Evolutionary conservation across 2,797 vertebrate genomes (phyloP), one percentile per base, ranked within the genome.

Genomic region (Myoxocephalus aenaeus): DNA sequence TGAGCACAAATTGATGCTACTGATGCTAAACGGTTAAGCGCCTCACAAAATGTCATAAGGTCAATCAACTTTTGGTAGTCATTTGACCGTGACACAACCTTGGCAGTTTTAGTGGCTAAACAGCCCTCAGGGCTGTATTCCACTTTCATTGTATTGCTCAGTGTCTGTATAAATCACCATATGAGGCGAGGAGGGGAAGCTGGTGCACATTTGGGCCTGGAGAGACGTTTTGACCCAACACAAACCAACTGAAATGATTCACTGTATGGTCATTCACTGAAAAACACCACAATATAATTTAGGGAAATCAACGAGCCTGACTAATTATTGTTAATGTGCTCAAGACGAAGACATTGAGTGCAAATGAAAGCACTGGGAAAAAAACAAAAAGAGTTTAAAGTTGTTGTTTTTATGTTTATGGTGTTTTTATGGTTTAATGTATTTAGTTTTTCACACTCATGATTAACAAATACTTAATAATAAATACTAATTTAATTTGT

Each of bases 11-110:
- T 87, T 91, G 86, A 88, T 91, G 89, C 91, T 87, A 86, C 81
- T 82, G 82, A 92, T 90, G 88, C 90, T 91, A 89, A 93, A 90
- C 73, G 65, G 81, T 87, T 86, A 88, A 90, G 85, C 82, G 72
- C 86, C 88, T 73, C 82, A 87, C 75, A 74, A 81, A 87, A 89
- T 92, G 90, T 92, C 89, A 89, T 53, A 78, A 91, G 79, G 91
- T 93, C 89, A 91, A 89, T 90, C 94, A 96, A 90, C 87, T 77
- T 91, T 89, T 92, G 85, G 83, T 87, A 80, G 75, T 92, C 80
- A 86, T 92, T 90, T 92, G 85, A 91, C 88, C 86, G 68, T 86
- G 82, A 90, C 86, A 89, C 80, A 89, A 83, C 82, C 64, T 81
- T 86, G 75, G 77, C 73, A 73, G 84, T 87, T 89, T 85, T 87